Conservation (phyloP, 2,113 vertebrate genomes). For the Penelope pileata region DNA sequence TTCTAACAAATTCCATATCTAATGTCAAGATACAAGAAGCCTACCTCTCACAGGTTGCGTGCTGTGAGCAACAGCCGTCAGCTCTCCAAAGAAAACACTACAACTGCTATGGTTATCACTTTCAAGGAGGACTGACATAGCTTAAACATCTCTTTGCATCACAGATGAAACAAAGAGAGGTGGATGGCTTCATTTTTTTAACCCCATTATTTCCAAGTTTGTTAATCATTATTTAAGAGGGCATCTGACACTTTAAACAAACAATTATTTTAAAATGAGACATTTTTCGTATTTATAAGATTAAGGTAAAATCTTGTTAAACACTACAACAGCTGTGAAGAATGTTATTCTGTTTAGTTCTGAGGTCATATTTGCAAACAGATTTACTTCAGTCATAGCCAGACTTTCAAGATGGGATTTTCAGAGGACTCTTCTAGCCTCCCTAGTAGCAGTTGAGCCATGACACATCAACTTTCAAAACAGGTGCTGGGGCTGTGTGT, state of each 20-base stretch:
- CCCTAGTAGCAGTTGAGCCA: neutral
- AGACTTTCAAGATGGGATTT: neutral
- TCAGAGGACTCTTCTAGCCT: neutral
- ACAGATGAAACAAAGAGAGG: neutral
- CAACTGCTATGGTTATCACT: accelerated
- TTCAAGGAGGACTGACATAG: neutral
- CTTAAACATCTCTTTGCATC: neutral
- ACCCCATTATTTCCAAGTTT: neutral
- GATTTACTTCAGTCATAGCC: neutral
- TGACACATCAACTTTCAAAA: neutral
- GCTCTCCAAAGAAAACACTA: neutral
- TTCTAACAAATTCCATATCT: accelerated
- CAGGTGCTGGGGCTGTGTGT: neutral
- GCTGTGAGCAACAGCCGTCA: neutral
- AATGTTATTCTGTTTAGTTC: neutral
- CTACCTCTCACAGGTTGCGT: neutral
- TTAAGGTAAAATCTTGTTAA: neutral
- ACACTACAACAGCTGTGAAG: neutral
- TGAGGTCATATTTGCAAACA: neutral
- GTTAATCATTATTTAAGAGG: neutral
- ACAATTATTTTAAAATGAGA: neutral
- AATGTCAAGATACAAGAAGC: neutral
- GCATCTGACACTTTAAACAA: accelerated
- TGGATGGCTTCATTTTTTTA: neutral
- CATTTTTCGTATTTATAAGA: neutral